Conservation (phyloP, 2,797 vertebrate species). For the Arctocebus calabarensis region DNA sequence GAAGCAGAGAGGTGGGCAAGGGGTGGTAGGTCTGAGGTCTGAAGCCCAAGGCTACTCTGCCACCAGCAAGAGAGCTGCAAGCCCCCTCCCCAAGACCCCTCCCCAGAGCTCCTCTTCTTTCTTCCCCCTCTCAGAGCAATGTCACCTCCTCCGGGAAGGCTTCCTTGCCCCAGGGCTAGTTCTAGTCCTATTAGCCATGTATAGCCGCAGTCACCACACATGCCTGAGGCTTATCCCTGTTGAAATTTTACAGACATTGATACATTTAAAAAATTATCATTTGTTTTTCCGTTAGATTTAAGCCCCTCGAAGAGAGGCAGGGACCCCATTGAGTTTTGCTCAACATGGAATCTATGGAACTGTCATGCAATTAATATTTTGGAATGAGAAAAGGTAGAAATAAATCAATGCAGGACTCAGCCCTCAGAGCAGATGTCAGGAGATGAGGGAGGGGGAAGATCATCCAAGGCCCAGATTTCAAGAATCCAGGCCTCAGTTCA, state of each 20-base stretch:
- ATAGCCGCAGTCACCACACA: rapidly evolving
- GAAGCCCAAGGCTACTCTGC: not conserved
- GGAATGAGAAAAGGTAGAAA: rapidly evolving
- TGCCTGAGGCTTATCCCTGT: not conserved
- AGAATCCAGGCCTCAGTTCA: not conserved
- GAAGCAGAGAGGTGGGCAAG: not conserved
- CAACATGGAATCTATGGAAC: not conserved
- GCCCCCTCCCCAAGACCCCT: not conserved
- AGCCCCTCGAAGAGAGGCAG: not conserved
- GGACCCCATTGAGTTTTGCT: not conserved
- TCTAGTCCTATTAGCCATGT: not conserved
- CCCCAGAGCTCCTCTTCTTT: not conserved
- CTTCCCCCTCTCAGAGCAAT: not conserved
- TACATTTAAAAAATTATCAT: no score
- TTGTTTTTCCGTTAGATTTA: not conserved
- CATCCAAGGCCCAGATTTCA: rapidly evolving
- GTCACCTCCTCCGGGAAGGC: not conserved
- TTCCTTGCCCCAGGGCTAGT: not conserved
- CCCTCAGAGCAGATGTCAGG: rapidly evolving
- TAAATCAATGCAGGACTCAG: not conserved
- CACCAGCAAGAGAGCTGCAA: not conserved
- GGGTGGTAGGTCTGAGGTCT: rapidly evolving
- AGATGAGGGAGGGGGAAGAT: rapidly evolving
- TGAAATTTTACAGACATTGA: not conserved
- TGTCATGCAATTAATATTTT: not conserved